Conservation (phyloP, 2,113 vertebrate species). For the Gymnobelideus leadbeateri region DNA sequence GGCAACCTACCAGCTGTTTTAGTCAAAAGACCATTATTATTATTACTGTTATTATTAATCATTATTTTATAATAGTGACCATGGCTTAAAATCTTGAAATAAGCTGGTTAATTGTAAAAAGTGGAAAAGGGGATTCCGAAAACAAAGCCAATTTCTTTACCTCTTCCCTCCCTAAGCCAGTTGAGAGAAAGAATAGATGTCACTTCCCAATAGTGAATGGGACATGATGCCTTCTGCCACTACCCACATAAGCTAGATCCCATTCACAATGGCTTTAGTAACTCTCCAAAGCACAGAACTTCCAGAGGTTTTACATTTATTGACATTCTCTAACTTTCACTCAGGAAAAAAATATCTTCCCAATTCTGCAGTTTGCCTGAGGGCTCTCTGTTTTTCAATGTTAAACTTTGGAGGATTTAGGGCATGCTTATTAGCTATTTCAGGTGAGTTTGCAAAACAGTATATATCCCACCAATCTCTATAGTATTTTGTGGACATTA, state of each 20-base stretch:
- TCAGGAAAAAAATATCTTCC: slow-evolving; percentile 14
- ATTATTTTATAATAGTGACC: slow-evolving; percentile 64
- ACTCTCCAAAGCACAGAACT: not conserved
- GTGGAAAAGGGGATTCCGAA: slow-evolving; percentile 48
- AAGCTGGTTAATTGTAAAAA: slow-evolving; percentile 52
- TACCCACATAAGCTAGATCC: not conserved
- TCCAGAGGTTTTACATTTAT: not conserved
- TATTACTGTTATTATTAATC: slow-evolving; percentile 73
- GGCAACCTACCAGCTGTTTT: slow-evolving; percentile 9
- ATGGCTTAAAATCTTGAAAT: slow-evolving; percentile 55
- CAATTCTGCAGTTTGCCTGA: slow-evolving; percentile 42
- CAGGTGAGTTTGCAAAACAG: slow-evolving; percentile 32
- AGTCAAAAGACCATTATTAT: slow-evolving; percentile 65
- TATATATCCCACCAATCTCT: slow-evolving; percentile 39
- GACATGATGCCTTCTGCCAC: not conserved
- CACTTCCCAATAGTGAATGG: slow-evolving; percentile 8
- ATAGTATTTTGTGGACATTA: slow-evolving; percentile 18
- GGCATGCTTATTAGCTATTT: slow-evolving; percentile 62
- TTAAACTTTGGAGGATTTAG: slow-evolving; percentile 50
- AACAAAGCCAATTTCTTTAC: slow-evolving; percentile 14
- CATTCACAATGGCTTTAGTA: not conserved
- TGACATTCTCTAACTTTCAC: slow-evolving; percentile 25
- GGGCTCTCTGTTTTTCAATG: slow-evolving; percentile 40
- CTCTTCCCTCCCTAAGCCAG: slow-evolving; percentile 14
- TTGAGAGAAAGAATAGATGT: not conserved